A percentile compares a stretch with the other conserved stretches of the same genome.
These are phyloP conservation scores for Apodemus speciosus DNA, from an alignment of 2,113 vertebrate genomes.

Conservation along the genomic window DNA sequence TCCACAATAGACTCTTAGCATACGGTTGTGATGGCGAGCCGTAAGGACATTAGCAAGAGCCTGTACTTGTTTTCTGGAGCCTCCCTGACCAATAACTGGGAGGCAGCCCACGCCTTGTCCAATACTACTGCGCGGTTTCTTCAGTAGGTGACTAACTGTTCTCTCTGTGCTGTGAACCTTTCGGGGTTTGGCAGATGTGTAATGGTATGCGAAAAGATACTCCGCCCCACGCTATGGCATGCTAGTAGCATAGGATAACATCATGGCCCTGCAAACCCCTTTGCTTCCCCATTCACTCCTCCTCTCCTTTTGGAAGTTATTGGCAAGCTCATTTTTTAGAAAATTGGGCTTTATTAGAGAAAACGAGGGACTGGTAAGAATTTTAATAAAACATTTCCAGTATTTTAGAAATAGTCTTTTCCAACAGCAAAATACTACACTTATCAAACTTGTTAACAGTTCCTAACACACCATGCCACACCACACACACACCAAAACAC, in stretches of 20 bases:
- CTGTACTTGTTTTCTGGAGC: background rate
- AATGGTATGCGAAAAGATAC: background rate
- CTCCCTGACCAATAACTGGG: background rate
- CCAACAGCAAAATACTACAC: background rate
- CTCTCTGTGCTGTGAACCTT: background rate
- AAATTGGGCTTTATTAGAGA: background rate
- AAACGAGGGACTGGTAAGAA: background rate
- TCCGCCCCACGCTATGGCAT: accelerated
- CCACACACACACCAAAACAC: background rate
- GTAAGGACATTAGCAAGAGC: background rate
- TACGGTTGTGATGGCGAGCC: background rate
- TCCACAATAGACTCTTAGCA: background rate
- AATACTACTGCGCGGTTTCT: too few species aligned
- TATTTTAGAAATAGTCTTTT: background rate
- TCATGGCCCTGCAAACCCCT: background rate
- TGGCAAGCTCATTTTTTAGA: background rate
- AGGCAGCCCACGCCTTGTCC: background rate
- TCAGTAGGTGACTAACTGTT: too few species aligned
- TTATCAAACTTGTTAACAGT: background rate
- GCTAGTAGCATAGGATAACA: too few species aligned
- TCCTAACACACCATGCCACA: too few species aligned
- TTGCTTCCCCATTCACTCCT: too few species aligned
- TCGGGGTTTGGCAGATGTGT: background rate
- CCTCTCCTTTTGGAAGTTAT: background rate
- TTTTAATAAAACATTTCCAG: slow-evolving; percentile 21